Conservation (phyloP, 2,113 vertebrate species). For the Clinocottus analis region DNA sequence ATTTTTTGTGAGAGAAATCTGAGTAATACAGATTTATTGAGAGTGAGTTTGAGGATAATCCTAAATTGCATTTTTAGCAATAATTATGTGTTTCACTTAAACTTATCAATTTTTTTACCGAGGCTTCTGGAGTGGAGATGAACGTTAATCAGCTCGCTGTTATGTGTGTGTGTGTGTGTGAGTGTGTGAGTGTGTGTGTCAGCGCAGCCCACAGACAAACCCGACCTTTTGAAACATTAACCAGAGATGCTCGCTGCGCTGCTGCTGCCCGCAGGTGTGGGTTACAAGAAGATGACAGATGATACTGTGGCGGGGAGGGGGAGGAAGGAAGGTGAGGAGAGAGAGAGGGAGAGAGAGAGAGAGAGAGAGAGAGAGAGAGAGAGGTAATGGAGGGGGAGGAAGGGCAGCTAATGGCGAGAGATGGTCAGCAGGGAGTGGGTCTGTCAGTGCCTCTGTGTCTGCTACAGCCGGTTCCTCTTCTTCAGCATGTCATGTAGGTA, state of each 20-base stretch:
- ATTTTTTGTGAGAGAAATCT: not conserved
- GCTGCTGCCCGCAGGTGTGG: constrained; percentile 78
- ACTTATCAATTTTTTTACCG: no score
- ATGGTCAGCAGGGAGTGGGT: constrained; percentile 95
- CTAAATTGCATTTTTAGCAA: not conserved
- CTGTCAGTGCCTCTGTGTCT: constrained; percentile 95
- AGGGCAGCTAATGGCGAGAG: constrained; percentile 55
- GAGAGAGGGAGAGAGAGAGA: constrained; percentile 28
- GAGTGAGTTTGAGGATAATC: not conserved
- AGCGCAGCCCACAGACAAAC: constrained; percentile 35
- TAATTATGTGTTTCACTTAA: not conserved
- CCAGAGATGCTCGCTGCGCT: constrained; percentile 60
- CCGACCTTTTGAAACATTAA: constrained; percentile 70
- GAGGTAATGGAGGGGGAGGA: constrained; percentile 40
- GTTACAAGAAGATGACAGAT: constrained; percentile 85
- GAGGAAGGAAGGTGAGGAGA: constrained; percentile 9
- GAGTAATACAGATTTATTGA: not conserved
- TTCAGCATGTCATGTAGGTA: constrained; percentile 97
- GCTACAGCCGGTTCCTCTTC: constrained; percentile 90
- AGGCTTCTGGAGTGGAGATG: not conserved
- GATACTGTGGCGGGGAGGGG: constrained; percentile 57
- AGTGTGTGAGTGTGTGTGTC: not conserved
- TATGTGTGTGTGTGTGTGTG: not conserved
- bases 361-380: constrained; percentile 24
- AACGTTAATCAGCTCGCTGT: not conserved